phyloP scores from a whole-genome alignment of 2,888 invertebrate species.

The Acleris laterana region DNA sequence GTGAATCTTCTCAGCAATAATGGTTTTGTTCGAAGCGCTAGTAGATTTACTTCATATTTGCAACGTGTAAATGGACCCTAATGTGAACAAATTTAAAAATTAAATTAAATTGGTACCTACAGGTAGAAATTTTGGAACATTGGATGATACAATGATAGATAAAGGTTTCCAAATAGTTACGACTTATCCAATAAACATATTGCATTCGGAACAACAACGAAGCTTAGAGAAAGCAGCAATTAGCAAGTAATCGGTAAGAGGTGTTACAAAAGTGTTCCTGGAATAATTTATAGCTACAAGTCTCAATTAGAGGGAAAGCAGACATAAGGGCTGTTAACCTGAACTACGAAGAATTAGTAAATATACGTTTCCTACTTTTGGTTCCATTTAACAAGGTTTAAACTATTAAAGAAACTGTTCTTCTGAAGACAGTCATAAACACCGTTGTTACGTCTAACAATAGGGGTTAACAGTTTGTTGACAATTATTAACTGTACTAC shows the following conservation, averaged over 20 bases:
- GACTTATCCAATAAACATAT: constrained; percentile 49
- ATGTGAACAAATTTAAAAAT: no score
- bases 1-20: no score
- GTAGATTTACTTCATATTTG: no score
- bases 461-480: no score
- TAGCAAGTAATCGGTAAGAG: constrained; percentile 68
- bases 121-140: not conserved
- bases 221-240: constrained; percentile 73
- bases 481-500: no score
- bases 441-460: no score
- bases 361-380: not conserved
- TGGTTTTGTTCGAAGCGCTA: no score
- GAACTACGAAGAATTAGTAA: no score
- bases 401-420: no score
- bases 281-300: constrained; percentile 79
- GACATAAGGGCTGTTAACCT: constrained; percentile 58
- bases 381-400: not conserved
- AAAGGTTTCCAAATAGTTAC: constrained; percentile 32
- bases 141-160: constrained; percentile 42
- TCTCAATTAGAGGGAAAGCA: constrained; percentile 80
- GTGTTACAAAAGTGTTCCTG: constrained; percentile 78
- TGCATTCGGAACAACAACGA: constrained; percentile 25
- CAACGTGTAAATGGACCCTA: no score
- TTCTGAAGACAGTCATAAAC: no score
- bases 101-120: no score